phyloP scores from a whole-genome alignment of 2,888 invertebrate species.

The Campaea margaritaria region DNA sequence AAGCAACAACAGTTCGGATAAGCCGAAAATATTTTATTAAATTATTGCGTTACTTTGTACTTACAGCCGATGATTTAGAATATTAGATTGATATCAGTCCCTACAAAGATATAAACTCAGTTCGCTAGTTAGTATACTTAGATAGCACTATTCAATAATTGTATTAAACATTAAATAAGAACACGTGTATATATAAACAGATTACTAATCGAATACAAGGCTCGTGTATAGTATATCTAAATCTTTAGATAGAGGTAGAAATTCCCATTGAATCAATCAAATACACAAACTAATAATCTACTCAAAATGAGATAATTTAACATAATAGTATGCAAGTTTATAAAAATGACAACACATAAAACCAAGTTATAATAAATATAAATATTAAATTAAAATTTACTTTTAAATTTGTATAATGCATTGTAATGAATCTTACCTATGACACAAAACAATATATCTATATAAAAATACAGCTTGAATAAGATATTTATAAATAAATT shows the following conservation, averaged over 20 bases:
- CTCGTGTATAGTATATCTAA: background rate
- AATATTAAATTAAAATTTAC: background rate
- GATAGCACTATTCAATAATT: too few species aligned
- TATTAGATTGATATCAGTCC: constrained; percentile 35
- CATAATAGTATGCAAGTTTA: constrained; percentile 12
- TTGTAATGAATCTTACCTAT: constrained; percentile 9
- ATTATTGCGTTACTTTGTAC: constrained; percentile 16
- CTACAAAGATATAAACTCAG: background rate
- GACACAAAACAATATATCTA: constrained; percentile 11
- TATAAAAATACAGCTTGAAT: constrained; percentile 22
- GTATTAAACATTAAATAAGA: too few species aligned
- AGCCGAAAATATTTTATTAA: background rate
- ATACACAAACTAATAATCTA: constrained; percentile 5
- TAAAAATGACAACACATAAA: background rate
- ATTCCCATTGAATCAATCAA: too few species aligned
- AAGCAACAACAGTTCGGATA: background rate
- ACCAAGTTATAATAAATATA: background rate
- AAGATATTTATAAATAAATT: constrained; percentile 14
- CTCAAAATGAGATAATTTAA: constrained; percentile 9
- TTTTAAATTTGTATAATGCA: constrained; percentile 2
- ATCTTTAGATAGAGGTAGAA: background rate
- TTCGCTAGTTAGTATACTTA: too few species aligned
- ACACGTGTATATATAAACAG: too few species aligned
- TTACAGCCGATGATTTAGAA: constrained; percentile 23
- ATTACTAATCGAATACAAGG: too few species aligned